phyloP scores from a whole-genome alignment of 1,140 invertebrate species.

The Frieseomelitta varia region DNA sequence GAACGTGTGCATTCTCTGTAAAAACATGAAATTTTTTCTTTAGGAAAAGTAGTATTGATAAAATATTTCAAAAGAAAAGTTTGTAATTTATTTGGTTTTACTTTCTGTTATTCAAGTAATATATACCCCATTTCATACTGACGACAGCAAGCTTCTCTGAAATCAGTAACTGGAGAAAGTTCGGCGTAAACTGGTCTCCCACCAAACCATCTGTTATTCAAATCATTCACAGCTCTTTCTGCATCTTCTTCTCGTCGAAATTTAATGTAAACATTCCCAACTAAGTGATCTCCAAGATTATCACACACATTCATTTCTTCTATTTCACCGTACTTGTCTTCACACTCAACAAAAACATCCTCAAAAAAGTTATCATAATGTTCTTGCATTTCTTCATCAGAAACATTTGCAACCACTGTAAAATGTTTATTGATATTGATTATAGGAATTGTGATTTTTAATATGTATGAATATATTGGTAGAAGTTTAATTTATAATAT shows the following conservation, averaged over 20 bases:
- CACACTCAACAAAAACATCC: slow-evolving; percentile 98
- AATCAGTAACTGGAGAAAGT: slow-evolving; percentile 98
- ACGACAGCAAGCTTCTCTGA: slow-evolving; percentile 98
- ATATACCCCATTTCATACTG: slow-evolving; percentile 98
- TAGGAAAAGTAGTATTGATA: neutral
- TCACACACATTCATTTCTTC: slow-evolving; percentile 99
- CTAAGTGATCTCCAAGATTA: slow-evolving; percentile 98
- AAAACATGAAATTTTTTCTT: neutral
- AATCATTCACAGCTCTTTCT: slow-evolving; percentile 96
- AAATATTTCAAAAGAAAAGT: neutral
- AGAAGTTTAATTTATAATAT: slow-evolving; percentile 19
- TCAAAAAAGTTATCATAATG: slow-evolving; percentile 99
- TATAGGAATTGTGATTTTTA: neutral
- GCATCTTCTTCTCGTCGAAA: slow-evolving; percentile 98
- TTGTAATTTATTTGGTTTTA: neutral
- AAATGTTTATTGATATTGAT: neutral
- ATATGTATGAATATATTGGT: neutral
- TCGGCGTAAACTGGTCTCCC: slow-evolving; percentile 98
- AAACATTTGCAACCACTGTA: slow-evolving; percentile 92
- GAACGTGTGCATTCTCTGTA: slow-evolving; percentile 95
- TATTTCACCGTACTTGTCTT: slow-evolving; percentile 99
- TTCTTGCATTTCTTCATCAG: slow-evolving; percentile 98
- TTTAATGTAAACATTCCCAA: slow-evolving; percentile 99
- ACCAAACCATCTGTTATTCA: slow-evolving; percentile 99
- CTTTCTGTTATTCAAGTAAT: neutral